Conservation (phyloP, 1,140 invertebrate genomes). For the Akabosia matsudoensis region DNA sequence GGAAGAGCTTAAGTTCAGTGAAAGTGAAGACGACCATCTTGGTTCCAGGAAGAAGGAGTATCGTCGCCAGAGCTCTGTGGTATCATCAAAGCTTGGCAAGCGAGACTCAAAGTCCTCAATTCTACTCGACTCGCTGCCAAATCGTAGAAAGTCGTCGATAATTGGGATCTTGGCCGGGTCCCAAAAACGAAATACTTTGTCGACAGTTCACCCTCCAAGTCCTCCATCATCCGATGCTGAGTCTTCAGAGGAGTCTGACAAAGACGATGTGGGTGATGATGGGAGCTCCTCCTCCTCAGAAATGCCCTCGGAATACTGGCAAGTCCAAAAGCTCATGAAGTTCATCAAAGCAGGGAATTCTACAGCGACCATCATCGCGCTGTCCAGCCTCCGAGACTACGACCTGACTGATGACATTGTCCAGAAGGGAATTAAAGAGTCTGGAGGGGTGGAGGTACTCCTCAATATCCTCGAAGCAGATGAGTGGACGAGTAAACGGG, state of each 20-base stretch:
- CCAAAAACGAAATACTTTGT: neutral
- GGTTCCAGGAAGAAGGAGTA: neutral
- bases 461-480: slow-evolving; percentile 87
- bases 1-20: slow-evolving; percentile 12
- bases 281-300: slow-evolving; percentile 54
- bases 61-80: neutral
- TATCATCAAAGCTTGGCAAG: too few relatives aligned
- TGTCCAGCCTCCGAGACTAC: slow-evolving; percentile 84
- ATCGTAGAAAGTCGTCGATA: neutral
- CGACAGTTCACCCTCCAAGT: neutral
- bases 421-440: slow-evolving; percentile 72
- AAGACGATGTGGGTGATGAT: slow-evolving; percentile 25
- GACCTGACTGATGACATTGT: slow-evolving; percentile 74
- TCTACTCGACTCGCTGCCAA: neutral
- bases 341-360: slow-evolving; percentile 93
- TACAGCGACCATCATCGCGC: slow-evolving; percentile 84
- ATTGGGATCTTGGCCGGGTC: neutral
- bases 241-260: slow-evolving; percentile 29
- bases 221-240: slow-evolving; percentile 36
- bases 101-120: neutral
- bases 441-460: slow-evolving; percentile 83
- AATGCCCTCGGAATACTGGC: slow-evolving; percentile 66
- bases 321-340: slow-evolving; percentile 88
- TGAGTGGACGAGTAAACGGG: slow-evolving; percentile 55
- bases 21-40: slow-evolving; percentile 1